A percentile compares a stretch with the other conserved stretches of the same genome.
Conservation (phyloP, 2,888 invertebrate species). For the Xestia c-nigrum region DNA sequence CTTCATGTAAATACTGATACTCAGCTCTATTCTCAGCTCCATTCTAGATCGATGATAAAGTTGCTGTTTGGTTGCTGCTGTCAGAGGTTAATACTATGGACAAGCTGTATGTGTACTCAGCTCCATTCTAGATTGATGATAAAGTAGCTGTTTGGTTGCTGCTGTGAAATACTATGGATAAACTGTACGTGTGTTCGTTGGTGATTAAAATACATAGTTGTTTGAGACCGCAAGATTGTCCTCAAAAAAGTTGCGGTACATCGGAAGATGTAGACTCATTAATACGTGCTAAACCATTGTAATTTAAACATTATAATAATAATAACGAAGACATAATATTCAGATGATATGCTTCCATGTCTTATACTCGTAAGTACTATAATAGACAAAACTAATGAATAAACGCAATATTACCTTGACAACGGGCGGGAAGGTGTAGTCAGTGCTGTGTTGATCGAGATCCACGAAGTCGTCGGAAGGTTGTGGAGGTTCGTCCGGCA, state of each 20-base stretch:
- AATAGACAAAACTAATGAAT: not conserved
- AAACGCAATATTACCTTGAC: conserved; percentile 78
- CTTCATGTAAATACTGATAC: no score
- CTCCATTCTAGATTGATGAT: no score
- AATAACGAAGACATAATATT: not conserved
- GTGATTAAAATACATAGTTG: no score
- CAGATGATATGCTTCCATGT: not conserved
- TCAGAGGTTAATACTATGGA: no score
- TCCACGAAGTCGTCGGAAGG: conserved; percentile 82
- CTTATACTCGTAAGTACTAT: not conserved
- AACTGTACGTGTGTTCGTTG: no score
- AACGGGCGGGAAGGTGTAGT: conserved; percentile 82
- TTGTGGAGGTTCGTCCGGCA: conserved; percentile 82
- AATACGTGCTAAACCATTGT: not conserved
- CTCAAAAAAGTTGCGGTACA: not conserved
- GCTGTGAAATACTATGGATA: no score
- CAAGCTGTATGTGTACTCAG: no score
- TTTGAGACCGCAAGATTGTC: not conserved
- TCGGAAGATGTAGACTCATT: not conserved
- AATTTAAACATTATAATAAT: not conserved
- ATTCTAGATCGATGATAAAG: no score
- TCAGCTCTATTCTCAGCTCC: no score
- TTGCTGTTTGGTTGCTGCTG: no score
- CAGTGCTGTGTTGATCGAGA: conserved; percentile 78
- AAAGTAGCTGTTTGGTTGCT: no score